Evolutionary conservation across 1,140 invertebrate species (phyloP), one percentile per base, ranked within the genome.

Genomic region (Chelonus insularis): DNA sequence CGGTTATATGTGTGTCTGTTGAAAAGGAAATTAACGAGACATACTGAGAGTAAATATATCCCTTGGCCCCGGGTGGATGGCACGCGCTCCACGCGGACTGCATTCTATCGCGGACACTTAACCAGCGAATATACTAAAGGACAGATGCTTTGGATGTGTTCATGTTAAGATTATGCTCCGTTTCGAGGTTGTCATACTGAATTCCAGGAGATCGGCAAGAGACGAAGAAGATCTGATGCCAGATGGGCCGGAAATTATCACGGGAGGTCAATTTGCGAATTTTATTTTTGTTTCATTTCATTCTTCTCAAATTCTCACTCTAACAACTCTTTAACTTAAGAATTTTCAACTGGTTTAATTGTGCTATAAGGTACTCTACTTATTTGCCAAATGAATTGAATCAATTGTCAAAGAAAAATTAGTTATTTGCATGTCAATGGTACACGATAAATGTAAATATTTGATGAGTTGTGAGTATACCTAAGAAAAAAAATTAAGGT

Each of bases 41-140:
- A 34, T 29, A 43, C 50, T 60, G 23, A 45, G 58, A 25, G 50
- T 60, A 60, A 60, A 60, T 60, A 54, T 60, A 60, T 54, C 50
- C 50, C 51, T 18, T 54, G 50, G 57, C 45, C 47, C 57, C 45
- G n/a, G 52, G 11, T 37, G 36, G 36, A 55, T 37, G 36, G 34
- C 34, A 55, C 21, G 52, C 52, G 34, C 34, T 52, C 50, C 50
- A 52, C 50, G 16, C 29, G 50, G 9, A 55, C 11, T 54, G 50
- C 58, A 60, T 54, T 51, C 41, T 52, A 23, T 48, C 12, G 39
- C 45, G 41, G 48, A 29, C 39, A 50, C 43, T 39, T 36, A 41
- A 39, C 23, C 45, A 34, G 43, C 20, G 14, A 47, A 47, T n/a
- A 20, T 20, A 47, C 14, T 39, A 11, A 3, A 39, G 36, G 18